Evolutionary conservation across 2,113 vertebrate genomes (phyloP).

Genomic region (Malurus melanocephalus): DNA sequence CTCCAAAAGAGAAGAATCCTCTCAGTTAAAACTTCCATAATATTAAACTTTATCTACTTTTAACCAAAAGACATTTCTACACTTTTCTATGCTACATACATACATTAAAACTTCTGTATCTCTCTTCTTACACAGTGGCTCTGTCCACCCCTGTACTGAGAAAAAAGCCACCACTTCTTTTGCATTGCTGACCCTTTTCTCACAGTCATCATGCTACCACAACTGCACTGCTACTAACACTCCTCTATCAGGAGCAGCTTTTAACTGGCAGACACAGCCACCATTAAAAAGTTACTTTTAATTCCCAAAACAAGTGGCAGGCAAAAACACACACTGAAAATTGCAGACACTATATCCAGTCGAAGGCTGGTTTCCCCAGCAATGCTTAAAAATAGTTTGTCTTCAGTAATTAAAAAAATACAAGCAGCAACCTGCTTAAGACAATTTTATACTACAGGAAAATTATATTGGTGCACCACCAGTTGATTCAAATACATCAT

Average conservation of each 20-base stretch:
- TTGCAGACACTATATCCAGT: neutral
- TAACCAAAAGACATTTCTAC: neutral
- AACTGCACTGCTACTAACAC: neutral
- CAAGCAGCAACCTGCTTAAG: neutral
- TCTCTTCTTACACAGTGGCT: rapidly evolving
- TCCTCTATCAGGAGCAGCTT: neutral
- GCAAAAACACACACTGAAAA: neutral
- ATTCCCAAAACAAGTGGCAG: neutral
- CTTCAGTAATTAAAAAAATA: neutral
- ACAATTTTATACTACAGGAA: neutral
- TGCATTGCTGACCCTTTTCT: neutral
- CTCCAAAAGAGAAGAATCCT: neutral
- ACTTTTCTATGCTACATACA: rapidly evolving
- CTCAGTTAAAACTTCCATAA: neutral
- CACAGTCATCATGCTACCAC: neutral
- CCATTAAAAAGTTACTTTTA: neutral
- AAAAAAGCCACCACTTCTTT: neutral
- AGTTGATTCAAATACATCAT: neutral
- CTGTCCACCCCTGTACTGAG: rapidly evolving
- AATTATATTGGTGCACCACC: neutral
- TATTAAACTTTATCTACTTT: neutral
- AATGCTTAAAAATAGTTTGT: neutral
- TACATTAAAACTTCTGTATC: neutral
- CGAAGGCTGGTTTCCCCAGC: neutral
- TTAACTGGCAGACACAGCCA: neutral